These are phyloP conservation scores for Scelioninae gen. 2 DNA, from an alignment of 2,888 invertebrate species.

Conservation along the genomic window DNA sequence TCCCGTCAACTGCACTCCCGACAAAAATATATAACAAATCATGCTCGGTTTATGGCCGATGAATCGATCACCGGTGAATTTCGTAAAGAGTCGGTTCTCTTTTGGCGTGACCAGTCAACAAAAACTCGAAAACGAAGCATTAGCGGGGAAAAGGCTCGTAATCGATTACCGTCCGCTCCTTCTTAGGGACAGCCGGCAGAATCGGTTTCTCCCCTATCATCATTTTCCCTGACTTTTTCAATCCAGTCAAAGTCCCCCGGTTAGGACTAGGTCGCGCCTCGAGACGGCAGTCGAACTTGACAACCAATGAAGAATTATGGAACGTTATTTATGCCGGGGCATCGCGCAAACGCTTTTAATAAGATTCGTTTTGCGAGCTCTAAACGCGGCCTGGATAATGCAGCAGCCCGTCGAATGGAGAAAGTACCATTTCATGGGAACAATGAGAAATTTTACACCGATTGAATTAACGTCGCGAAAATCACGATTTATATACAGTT, in stretches of 20 bases:
- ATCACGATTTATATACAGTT: too few species aligned
- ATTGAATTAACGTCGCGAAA: too few species aligned
- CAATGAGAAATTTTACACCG: too few species aligned
- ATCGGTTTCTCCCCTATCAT: slow-evolving; percentile 48
- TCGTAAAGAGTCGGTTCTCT: slow-evolving; percentile 21
- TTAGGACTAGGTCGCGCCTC: slow-evolving; percentile 28
- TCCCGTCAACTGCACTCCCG: too few species aligned
- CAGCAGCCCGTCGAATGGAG: too few species aligned
- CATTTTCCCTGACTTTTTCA: slow-evolving; percentile 42
- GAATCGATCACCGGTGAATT: slow-evolving; percentile 48
- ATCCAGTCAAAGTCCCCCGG: slow-evolving; percentile 26
- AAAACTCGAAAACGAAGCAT: slow-evolving; percentile 40
- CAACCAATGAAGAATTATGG: slow-evolving; percentile 26
- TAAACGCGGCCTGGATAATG: not conserved
- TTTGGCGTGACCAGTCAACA: slow-evolving; percentile 25
- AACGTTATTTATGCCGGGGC: slow-evolving; percentile 21
- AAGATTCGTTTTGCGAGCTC: slow-evolving; percentile 66
- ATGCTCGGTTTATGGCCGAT: slow-evolving; percentile 2
- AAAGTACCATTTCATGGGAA: too few species aligned
- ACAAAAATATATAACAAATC: slow-evolving; percentile 13
- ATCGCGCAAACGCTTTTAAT: slow-evolving; percentile 63
- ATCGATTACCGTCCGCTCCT: slow-evolving; percentile 45
- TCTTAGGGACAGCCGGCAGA: slow-evolving; percentile 29
- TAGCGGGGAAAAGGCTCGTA: slow-evolving; percentile 37
- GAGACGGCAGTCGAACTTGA: slow-evolving; percentile 36